These are phyloP conservation scores for Loxodonta africana DNA, from an alignment of 2,113 vertebrate genomes.

Conservation along the genomic window DNA sequence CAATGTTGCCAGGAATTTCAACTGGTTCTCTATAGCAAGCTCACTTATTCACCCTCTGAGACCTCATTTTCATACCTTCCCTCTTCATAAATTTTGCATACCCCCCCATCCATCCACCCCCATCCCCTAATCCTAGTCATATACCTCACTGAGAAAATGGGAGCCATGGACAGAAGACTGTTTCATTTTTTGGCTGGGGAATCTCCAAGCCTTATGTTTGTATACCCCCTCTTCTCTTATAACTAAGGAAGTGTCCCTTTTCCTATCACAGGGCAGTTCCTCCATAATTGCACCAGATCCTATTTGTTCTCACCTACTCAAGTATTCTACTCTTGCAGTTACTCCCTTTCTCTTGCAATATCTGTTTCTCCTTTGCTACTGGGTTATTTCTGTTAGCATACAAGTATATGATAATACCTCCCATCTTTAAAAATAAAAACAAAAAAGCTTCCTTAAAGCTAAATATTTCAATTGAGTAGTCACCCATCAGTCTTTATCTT, in stretches of 20 bases:
- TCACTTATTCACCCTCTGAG: neutral
- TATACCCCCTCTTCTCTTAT: neutral
- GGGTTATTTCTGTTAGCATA: neutral
- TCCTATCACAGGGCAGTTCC: neutral
- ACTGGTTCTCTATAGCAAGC: neutral
- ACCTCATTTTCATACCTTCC: slow-evolving; percentile 5
- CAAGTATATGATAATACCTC: neutral
- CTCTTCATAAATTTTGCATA: neutral
- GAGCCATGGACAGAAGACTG: neutral
- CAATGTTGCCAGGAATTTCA: slow-evolving; percentile 46
- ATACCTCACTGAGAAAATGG: neutral
- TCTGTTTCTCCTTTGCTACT: neutral
- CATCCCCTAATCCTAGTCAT: neutral
- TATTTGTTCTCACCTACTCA: neutral
- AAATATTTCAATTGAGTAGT: neutral
- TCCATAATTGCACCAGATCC: neutral
- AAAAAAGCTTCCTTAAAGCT: neutral
- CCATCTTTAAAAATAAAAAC: neutral
- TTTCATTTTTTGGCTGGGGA: neutral
- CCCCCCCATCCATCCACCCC: neutral
- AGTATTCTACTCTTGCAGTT: neutral
- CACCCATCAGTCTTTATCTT: neutral
- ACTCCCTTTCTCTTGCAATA: neutral
- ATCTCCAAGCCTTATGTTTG: neutral
- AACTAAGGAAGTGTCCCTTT: neutral